A percentile compares a stretch with the other conserved stretches of the same genome.
Evolutionary conservation across 1,140 invertebrate genomes (phyloP).

Genomic region (Leptonema lineaticorne): DNA sequence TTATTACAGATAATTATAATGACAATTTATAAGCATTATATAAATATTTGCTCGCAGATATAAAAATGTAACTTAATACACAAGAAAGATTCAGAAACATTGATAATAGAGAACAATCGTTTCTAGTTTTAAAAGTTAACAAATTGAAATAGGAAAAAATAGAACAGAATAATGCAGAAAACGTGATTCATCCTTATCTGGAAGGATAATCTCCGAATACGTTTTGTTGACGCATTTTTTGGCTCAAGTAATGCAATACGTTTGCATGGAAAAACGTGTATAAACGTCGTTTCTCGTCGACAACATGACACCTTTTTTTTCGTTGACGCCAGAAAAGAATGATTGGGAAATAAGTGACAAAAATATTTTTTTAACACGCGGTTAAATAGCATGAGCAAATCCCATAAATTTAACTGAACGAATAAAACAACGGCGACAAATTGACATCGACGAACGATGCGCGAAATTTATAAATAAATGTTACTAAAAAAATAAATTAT

Average conservation of each 20-base stretch:
- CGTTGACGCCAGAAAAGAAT: constrained; percentile 1
- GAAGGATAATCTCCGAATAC: constrained; percentile 17
- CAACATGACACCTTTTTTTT: no score
- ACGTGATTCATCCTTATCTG: constrained; percentile 17
- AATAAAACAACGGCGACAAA: constrained; percentile 22
- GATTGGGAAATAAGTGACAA: constrained; percentile 12
- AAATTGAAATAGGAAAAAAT: not conserved
- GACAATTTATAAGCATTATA: no score
- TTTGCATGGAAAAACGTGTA: no score
- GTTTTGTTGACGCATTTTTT: constrained; percentile 4
- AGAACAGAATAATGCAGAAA: constrained; percentile 19
- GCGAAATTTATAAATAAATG: not conserved
- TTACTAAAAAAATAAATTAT: not conserved
- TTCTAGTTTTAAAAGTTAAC: not conserved
- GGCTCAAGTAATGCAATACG: not conserved
- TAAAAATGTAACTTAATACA: no score
- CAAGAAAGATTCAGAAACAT: no score
- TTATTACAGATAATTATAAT: no score
- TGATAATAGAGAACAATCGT: no score
- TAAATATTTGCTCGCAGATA: no score
- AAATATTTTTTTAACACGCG: not conserved
- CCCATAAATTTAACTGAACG: constrained; percentile 6
- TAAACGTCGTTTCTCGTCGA: no score
- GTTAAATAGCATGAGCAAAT: constrained; percentile 13
- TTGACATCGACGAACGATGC: constrained; percentile 20